Base-by-base conservation (phyloP, 2,797 vertebrate genomes). In the Potorous gilbertii region DNA sequence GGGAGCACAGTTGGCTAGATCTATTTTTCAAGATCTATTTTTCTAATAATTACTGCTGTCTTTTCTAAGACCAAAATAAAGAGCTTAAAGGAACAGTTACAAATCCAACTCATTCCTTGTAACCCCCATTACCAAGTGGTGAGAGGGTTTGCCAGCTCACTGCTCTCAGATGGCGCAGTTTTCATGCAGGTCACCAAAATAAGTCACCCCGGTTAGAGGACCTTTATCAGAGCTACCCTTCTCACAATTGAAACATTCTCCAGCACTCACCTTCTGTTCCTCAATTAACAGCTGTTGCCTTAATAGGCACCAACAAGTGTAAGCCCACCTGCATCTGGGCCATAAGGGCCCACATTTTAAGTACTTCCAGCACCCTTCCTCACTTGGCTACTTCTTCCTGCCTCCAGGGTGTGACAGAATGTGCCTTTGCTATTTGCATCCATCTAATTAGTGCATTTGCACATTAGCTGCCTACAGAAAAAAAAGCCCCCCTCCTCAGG, bases 391-490 rank as follows among this genome's bases (percentile, higher is more conserved):
- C 74, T 95, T 94, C 91, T 59, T 40, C 40, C 40, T 54, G 55
- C 54, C 93, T 95, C 74, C 95, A 96, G 95, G 89, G 55, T 92
- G 24, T 92, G 95, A 46, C 54, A 95, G 91, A 97, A 56, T 91
- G 54, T n/a, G 92, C 40, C 55, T 95, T 95, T 92, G 62, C 52
- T 92, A 97, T 98, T 96, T 97, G 94, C 96, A 96, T 97, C 94
- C 94, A 91, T 97, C 94, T 97, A 96, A 97, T 97, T 97, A 97
- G 94, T 91, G 92, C 92, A 81, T 93, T 96, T 97, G 50, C 96
- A 96, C 95, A 34, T 96, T 96, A 34, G 92, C 94, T 95, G 87
- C 94, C 62, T 95, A 91, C 55, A 57, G 54, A 74, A 55, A 40
- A 91, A 62, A 91, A 94, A 96, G 92, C 54, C 52, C 93, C 96